These are phyloP conservation scores for Aplochiton taeniatus DNA, from an alignment of 2,797 vertebrate genomes.

Conservation along the genomic window DNA sequence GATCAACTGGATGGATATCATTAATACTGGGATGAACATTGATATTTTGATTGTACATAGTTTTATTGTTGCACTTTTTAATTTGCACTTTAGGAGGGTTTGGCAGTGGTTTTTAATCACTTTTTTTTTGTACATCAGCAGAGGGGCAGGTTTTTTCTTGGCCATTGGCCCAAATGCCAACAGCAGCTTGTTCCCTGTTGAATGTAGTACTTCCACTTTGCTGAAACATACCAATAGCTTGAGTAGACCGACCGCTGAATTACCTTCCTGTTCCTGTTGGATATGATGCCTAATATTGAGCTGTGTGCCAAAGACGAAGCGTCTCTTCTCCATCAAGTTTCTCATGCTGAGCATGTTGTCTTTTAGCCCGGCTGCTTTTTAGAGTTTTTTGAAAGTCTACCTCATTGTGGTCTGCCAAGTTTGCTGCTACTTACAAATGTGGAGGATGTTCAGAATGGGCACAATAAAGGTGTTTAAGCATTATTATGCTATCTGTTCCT, in stretches of 20 bases:
- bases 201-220: slow-evolving; percentile 83
- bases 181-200: slow-evolving; percentile 79
- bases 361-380: slow-evolving; percentile 94
- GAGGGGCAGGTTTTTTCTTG: slow-evolving; percentile 75
- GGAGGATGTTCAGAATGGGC: slow-evolving; percentile 95
- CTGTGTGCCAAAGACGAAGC: slow-evolving; percentile 96
- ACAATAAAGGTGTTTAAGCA: slow-evolving; percentile 99
- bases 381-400: slow-evolving; percentile 99
- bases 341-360: slow-evolving; percentile 90
- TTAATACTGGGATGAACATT: slow-evolving; percentile 81
- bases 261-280: slow-evolving; percentile 75
- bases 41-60: slow-evolving; percentile 86
- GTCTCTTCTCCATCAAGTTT: slow-evolving; percentile 75
- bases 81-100: slow-evolving; percentile 94
- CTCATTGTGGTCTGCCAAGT: slow-evolving; percentile 99
- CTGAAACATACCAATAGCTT: slow-evolving; percentile 85
- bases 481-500: slow-evolving; percentile 53
- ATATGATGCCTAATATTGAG: slow-evolving; percentile 76
- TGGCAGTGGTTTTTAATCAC: slow-evolving; percentile 98
- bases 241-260: slow-evolving; percentile 77
- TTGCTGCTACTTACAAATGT: slow-evolving; percentile 92
- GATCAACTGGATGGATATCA: slow-evolving; percentile 63
- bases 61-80: slow-evolving; percentile 98
- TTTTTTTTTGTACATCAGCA: slow-evolving; percentile 88
- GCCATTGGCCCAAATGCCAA: slow-evolving; percentile 71